Evolutionary conservation across 2,797 vertebrate species (phyloP), one percentile per base, ranked within the genome.

Genomic region (Urocyon cinereoargenteus): DNA sequence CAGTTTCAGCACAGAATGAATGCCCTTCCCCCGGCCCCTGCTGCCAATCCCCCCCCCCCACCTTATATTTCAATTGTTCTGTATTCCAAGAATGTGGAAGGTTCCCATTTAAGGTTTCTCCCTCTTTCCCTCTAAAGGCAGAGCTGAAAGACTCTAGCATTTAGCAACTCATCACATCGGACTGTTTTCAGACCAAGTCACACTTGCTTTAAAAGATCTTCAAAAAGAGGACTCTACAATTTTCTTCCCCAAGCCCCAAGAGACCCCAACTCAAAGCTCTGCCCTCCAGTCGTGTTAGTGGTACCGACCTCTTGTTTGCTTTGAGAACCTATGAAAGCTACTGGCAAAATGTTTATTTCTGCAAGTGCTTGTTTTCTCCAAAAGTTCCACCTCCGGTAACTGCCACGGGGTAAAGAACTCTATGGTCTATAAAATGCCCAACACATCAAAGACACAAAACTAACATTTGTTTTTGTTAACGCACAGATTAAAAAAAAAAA

Each of bases 391-490:
- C 55, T 82, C 85, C 24, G 55, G 70, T 82, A 51, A 94, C n/a
- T 96, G 62, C 84, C 19, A 12, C 62, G 45, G 49, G n/a, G 45
- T 81, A 91, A 82, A 61, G 64, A 95, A 96, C 73, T 62, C 66
- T 28, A 22, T 53, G 77, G 28, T 81, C 85, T 85, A 72, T n/a
- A 93, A 96, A 97, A 94, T 86, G 59, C 22, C 53, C 26, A 62
- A 79, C 83, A 51, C 91, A 86, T 91, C 77, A 93, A 97, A 96
- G 86, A 86, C 18, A 53, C 73, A 93, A 96, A 96, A 90, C 64
- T 85, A 95, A 93, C 59, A 89, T 96, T 94, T 97, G 88, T 95
- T 90, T 97, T 93, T 93, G 93, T 78, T 85, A 94, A 94, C 77
- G 72, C 73, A 93, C 79, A 68, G 55, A 86, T 93, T 34, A 5